These are phyloP conservation scores for Charaxes varanes DNA, from an alignment of 1,140 invertebrate species.

Conservation along the genomic window DNA sequence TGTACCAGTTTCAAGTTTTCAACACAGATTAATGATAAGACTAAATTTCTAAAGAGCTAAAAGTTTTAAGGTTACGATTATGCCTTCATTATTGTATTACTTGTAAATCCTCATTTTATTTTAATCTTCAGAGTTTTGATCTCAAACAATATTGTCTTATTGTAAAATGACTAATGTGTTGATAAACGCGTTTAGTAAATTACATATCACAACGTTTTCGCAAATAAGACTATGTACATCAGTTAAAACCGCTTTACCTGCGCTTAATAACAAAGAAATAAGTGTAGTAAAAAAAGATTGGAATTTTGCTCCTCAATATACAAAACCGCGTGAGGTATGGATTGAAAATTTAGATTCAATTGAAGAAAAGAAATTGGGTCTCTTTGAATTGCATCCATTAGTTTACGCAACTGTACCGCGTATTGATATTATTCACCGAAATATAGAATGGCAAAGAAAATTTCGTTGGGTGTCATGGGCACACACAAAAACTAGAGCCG, in stretches of 20 bases:
- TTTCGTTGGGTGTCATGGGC: conserved; percentile 88
- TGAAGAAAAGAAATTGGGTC: conserved; percentile 86
- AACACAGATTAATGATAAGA: too few relatives aligned
- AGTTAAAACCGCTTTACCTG: conserved; percentile 11
- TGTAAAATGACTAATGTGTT: conserved; percentile 45
- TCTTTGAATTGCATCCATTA: conserved; percentile 92
- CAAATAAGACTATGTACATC: conserved; percentile 41
- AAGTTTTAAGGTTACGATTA: too few relatives aligned
- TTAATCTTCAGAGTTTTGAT: too few relatives aligned
- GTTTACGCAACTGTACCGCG: conserved; percentile 89
- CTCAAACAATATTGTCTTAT: too few relatives aligned
- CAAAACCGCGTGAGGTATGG: conserved; percentile 88
- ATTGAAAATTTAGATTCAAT: conserved; percentile 90
- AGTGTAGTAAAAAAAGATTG: conserved; percentile 61
- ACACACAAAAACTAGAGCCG: conserved; percentile 83
- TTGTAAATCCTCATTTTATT: too few relatives aligned
- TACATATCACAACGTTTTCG: conserved; percentile 37
- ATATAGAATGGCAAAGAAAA: conserved; percentile 91
- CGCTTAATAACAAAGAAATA: conserved; percentile 27
- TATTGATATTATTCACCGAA: conserved; percentile 91
- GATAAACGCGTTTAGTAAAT: conserved; percentile 51
- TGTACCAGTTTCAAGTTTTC: too few relatives aligned
- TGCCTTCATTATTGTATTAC: too few relatives aligned
- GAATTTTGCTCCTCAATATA: conserved; percentile 67
- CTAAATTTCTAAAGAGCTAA: too few relatives aligned